Conservation (phyloP, 2,113 vertebrate genomes). For the Nerophis ophidion region DNA sequence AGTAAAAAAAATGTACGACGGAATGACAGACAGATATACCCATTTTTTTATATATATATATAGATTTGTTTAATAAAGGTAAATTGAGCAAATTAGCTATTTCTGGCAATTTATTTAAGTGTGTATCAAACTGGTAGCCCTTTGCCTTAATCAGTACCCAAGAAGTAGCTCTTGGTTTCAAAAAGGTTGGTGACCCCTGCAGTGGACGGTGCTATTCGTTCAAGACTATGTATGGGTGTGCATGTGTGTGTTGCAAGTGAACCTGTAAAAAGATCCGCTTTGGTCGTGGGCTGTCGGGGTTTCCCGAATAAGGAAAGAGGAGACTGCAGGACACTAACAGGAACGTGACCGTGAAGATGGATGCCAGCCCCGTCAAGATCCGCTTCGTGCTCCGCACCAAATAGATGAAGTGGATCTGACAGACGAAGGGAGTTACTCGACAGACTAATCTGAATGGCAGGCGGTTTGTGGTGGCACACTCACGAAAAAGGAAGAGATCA, state of each 20-base stretch:
- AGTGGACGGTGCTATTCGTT: too few relatives aligned
- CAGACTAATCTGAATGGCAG: not conserved
- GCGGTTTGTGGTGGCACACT: constrained; percentile 42
- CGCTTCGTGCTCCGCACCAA: constrained; percentile 81
- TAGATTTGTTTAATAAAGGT: too few relatives aligned
- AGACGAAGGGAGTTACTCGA: constrained; percentile 17
- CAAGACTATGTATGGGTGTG: not conserved
- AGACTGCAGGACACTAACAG: constrained; percentile 82
- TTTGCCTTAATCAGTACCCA: too few relatives aligned
- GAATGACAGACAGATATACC: too few relatives aligned
- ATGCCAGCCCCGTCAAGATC: constrained; percentile 74
- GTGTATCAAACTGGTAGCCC: too few relatives aligned
- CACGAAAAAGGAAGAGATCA: constrained; percentile 92
- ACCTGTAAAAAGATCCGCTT: constrained; percentile 94
- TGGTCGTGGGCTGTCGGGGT: constrained; percentile 78
- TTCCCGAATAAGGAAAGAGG: constrained; percentile 87
- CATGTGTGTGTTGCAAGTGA: constrained; percentile 20
- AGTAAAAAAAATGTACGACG: too few relatives aligned
- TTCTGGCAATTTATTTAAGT: too few relatives aligned
- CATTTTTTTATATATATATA: too few relatives aligned
- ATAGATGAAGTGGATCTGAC: constrained; percentile 91
- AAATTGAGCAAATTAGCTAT: too few relatives aligned
- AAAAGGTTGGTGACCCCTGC: too few relatives aligned
- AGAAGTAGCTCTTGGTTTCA: too few relatives aligned
- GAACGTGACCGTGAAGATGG: constrained; percentile 74